Percentiles rank a stretch among this genome's conserved stretches.
phyloP scores from a whole-genome alignment of 1,140 invertebrate genomes.

The Lepidurus arcticus region DNA sequence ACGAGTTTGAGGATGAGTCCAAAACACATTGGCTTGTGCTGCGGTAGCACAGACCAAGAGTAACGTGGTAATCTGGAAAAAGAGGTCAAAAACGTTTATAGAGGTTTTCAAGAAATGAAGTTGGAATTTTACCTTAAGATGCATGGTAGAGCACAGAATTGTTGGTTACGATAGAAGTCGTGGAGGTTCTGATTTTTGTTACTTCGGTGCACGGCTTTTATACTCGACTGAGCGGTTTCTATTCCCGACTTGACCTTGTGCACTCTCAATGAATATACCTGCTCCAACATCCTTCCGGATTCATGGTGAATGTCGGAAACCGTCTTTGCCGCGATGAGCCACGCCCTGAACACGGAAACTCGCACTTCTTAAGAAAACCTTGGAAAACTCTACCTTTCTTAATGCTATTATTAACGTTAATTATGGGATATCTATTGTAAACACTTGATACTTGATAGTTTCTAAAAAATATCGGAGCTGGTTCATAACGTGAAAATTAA shows the following conservation, averaged over 20 bases:
- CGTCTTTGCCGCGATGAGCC: not conserved
- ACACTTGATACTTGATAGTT: too few species aligned
- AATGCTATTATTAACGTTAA: too few species aligned
- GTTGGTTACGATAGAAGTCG: not conserved
- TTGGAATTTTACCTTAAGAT: not conserved
- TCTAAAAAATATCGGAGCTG: too few species aligned
- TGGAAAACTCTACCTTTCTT: not conserved
- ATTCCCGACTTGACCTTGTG: not conserved
- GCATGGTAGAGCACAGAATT: not conserved
- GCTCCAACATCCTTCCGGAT: constrained; percentile 3
- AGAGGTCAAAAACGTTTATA: not conserved
- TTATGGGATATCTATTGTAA: too few species aligned
- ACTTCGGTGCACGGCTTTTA: not conserved
- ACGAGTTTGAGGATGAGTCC: not conserved
- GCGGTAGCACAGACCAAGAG: not conserved
- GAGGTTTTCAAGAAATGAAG: not conserved
- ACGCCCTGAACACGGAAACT: constrained; percentile 9
- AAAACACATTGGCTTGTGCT: not conserved
- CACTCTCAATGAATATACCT: not conserved
- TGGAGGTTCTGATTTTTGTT: not conserved
- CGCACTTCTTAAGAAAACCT: not conserved
- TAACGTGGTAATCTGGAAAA: not conserved
- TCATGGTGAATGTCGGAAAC: not conserved
- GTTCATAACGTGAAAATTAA: too few species aligned
- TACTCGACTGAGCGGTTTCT: not conserved